Evolutionary conservation across 2,113 vertebrate species (phyloP), one percentile per base, ranked within the genome.

Genomic region (Copsychus sechellarum): DNA sequence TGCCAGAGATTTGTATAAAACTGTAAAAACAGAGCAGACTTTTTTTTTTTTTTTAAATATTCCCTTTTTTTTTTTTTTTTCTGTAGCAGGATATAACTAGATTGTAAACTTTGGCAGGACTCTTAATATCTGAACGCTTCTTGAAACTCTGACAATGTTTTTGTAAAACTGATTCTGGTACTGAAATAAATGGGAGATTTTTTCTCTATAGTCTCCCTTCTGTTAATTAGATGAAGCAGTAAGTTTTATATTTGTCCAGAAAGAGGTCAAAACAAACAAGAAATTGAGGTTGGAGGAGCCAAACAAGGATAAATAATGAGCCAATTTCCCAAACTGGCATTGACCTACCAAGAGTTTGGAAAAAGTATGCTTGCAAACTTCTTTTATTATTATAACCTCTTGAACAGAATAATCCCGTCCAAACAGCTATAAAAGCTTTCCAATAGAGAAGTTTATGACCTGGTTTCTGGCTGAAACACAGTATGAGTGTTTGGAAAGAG

Each of bases 341-440:
- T 9, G 12, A 38, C 81, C 28, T 43, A 92, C 85, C 47, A 74
- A 28, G 82, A 84, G 51, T 92, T 96, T 89, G 76, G 79, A 90
- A 93, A 86, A 93, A 93, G 66, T 34, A 8, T 1, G 16, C 67
- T 93, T 90, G 51, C 62, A 58, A 80, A 58, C 58, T 85, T 94
- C 84, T 54, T 82, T 95, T 97, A 93, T 97, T 97, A 91, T 96
- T 96, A 34, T 97, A 96, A 97, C 94, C 96, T 95, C 96, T 92
- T 83, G 94, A 96, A 94, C 92, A 95, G 95, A 95, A 93, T 70
- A 87, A 60, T 66, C 79, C 84, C 1, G 33, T 92, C 57, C 95
- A 91, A 97, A 90, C 2, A 61, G 85, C 90, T 89, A 92, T 90
- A 86, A 95, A 96, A 6, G 33, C 91, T 91, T 95, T 94, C 94